Conservation (phyloP, 2,113 vertebrate species). For the Pomatorhinus ruficollis region DNA sequence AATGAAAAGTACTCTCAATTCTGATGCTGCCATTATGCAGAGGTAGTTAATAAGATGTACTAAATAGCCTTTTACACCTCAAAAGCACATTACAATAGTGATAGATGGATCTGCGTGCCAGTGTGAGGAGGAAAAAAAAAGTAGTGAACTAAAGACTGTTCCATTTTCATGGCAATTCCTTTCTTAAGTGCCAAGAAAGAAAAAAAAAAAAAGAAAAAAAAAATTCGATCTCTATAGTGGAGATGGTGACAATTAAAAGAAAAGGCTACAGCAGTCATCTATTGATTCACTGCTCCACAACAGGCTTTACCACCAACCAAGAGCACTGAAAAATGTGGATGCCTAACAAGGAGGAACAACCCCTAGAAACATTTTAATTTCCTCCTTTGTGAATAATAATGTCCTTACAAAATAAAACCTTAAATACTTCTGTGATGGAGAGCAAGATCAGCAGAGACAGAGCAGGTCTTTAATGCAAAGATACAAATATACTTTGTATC, state of each 20-base stretch:
- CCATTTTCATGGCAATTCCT: not conserved
- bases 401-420: not conserved
- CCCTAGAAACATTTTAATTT: conserved; percentile 17
- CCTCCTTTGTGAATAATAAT: not conserved
- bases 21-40: not conserved
- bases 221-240: not conserved
- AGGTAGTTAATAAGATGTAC: not conserved
- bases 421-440: not conserved
- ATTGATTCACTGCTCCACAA: conserved; percentile 7
- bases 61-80: conserved; percentile 26
- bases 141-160: not conserved
- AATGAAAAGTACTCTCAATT: conserved; percentile 18
- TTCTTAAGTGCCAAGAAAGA: not conserved
- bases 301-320: not conserved
- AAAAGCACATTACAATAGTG: not conserved
- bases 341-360: not conserved
- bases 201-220: not conserved
- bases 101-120: not conserved
- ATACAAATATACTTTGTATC: not conserved
- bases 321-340: conserved; percentile 16
- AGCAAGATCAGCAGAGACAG: not conserved
- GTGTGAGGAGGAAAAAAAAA: not conserved
- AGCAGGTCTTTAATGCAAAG: not conserved
- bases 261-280: conserved; percentile 26
- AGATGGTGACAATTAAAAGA: conserved; percentile 46